phyloP scores from a whole-genome alignment of 1,140 invertebrate genomes.

The Aphis gossypii region DNA sequence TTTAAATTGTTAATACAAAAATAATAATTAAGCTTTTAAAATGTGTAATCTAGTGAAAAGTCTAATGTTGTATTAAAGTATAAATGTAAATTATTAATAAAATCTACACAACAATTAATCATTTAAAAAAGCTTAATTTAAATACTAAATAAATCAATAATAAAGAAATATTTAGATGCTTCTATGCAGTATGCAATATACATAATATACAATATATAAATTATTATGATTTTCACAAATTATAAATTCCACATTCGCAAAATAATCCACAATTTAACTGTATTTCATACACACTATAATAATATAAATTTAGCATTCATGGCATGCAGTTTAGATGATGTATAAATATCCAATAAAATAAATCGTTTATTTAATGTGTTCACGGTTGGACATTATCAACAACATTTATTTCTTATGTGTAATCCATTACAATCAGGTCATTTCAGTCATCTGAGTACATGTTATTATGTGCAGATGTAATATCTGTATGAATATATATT shows the following conservation, averaged over 20 bases:
- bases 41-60: background rate
- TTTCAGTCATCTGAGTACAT: background rate
- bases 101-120: background rate
- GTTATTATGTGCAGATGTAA: background rate
- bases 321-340: background rate
- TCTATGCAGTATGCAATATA: background rate
- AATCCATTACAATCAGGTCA: background rate
- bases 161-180: background rate
- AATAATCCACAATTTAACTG: background rate
- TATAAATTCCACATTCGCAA: background rate
- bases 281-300: background rate
- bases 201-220: background rate
- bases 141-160: slow-evolving; percentile 6
- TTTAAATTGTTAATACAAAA: background rate
- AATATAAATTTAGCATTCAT: background rate
- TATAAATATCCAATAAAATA: slow-evolving; percentile 4
- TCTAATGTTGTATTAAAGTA: background rate
- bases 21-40: background rate
- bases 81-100: background rate
- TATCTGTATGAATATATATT: background rate
- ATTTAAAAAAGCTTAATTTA: background rate
- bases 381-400: background rate
- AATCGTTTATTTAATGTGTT: background rate
- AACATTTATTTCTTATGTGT: background rate
- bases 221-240: background rate